Evolutionary conservation across 2,797 vertebrate genomes (phyloP), one percentile per base, ranked within the genome.

Genomic region (Gallinago solitaria): DNA sequence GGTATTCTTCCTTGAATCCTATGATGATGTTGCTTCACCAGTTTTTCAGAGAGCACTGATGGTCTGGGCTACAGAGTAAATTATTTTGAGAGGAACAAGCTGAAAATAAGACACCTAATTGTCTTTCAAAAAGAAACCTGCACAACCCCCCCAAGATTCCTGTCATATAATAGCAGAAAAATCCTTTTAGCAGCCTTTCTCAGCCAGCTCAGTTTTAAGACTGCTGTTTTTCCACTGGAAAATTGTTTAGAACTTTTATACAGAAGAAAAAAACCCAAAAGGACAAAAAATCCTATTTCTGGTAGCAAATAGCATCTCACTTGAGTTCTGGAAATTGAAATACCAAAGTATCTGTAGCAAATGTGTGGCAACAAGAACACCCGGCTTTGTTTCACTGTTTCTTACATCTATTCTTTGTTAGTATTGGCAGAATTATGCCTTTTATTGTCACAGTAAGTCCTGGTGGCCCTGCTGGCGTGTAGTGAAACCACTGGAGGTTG

Each of bases 391-490:
- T 92, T 90, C 47, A 33, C 16, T 6, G 2, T 65, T 89, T 65
- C 50, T 90, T 65, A 37, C 57, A 78, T 51, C 33, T 53, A 6
- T 45, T 60, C 24, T 47, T 61, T 81, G 45, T 25, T 74, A 45
- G 25, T 60, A 39, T 30, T 71, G 74, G 48, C 32, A 65, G 63
- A 89, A 79, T 89, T 33, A 16, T 37, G n/a, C 15, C 32, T 82
- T 91, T 85, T 71, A 71, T 96, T 97, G 94, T 93, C 96, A 53
- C 17, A 16, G 48, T n/a, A 30, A 43, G 30, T 86, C 19, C 65
- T 1, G 5, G 37, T 83, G 21, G 21, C 51, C 76, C 71, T 71
- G 8, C 91, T 77, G 83, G 69, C 64, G 79, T 45, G 69, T 83
- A 5, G 18, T 80, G 82, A 93, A 89, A 74, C 81, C 90, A 79